A percentile compares a stretch with the other conserved stretches of the same genome.
phyloP scores from a whole-genome alignment of 2,888 invertebrate genomes.

The Cantharis lateralis region DNA sequence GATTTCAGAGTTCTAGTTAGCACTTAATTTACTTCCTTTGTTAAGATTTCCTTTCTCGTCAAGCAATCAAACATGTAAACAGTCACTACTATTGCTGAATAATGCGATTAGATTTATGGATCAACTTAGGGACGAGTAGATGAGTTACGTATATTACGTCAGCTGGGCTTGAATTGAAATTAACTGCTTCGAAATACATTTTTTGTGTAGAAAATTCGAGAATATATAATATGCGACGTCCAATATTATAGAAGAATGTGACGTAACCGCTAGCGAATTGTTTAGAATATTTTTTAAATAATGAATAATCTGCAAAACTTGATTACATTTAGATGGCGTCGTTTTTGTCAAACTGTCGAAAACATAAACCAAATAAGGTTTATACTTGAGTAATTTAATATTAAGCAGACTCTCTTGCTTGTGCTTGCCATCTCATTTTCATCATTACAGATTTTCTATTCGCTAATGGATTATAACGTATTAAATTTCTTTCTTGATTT shows the following conservation, averaged over 20 bases:
- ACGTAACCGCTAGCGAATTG: neutral
- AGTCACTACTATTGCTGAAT: constrained; percentile 13
- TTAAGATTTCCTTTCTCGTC: constrained; percentile 18
- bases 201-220: neutral
- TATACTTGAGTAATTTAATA: constrained; percentile 37
- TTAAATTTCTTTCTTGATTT: neutral
- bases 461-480: neutral
- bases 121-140: constrained; percentile 8
- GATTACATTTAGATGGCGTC: constrained; percentile 43
- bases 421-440: neutral
- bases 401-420: constrained; percentile 29
- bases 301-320: constrained; percentile 44
- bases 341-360: constrained; percentile 38
- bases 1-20: constrained; percentile 5
- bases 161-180: neutral
- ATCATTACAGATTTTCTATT: neutral
- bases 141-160: neutral
- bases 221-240: neutral
- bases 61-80: constrained; percentile 31
- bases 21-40: constrained; percentile 16
- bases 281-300: constrained; percentile 22
- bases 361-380: constrained; percentile 26
- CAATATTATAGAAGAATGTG: neutral
- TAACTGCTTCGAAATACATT: neutral
- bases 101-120: constrained; percentile 21